Evolutionary conservation across 2,888 invertebrate genomes (phyloP).

Genomic region (Idaea aversata): DNA sequence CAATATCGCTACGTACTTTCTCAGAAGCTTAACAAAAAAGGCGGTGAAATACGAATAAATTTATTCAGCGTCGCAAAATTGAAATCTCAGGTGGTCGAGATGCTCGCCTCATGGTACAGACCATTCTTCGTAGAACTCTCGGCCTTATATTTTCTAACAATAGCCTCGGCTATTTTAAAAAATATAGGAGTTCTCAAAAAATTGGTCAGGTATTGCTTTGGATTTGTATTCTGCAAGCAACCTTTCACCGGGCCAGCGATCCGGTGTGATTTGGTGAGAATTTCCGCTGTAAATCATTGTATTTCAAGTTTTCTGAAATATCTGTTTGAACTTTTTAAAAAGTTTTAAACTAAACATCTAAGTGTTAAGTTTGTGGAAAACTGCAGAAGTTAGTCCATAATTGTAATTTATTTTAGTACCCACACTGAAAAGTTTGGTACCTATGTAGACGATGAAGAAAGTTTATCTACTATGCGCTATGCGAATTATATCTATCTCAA

Average conservation of each 20-base stretch:
- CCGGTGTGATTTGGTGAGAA: constrained; percentile 59
- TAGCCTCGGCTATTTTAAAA: constrained; percentile 35
- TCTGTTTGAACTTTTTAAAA: constrained; percentile 17
- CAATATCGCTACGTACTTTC: constrained; percentile 30
- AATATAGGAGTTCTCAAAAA: constrained; percentile 36
- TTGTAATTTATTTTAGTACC: background rate
- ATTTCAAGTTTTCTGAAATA: constrained; percentile 30
- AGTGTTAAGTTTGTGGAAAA: background rate
- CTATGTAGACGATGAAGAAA: background rate
- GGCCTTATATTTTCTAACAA: constrained; percentile 30
- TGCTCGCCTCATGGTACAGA: constrained; percentile 38
- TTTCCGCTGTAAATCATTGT: constrained; percentile 43
- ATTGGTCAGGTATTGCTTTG: constrained; percentile 49
- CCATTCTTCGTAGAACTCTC: constrained; percentile 45
- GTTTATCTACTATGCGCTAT: background rate
- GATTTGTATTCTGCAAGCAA: constrained; percentile 66
- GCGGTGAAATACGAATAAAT: constrained; percentile 66
- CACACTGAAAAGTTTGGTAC: background rate
- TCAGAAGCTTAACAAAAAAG: constrained; percentile 54
- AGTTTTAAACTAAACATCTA: constrained; percentile 8
- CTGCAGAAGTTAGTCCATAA: background rate
- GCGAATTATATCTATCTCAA: background rate
- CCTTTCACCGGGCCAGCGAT: constrained; percentile 49
- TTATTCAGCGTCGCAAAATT: constrained; percentile 73
- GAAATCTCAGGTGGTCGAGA: constrained; percentile 75